Base-by-base conservation (phyloP, 2,113 vertebrate genomes). In the Rynchops niger region DNA sequence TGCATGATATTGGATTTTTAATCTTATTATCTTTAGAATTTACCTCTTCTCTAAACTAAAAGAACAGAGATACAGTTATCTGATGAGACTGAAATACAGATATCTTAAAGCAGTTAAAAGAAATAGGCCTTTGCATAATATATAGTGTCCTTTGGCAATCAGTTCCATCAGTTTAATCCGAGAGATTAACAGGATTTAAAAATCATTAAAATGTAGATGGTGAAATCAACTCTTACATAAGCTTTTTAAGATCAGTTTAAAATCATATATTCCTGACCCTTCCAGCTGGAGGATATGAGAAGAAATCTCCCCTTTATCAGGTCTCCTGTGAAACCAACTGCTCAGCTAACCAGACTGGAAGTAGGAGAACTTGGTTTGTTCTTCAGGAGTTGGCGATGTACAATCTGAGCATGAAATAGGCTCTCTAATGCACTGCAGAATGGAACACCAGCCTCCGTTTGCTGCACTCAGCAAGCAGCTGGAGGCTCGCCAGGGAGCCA, bases 401-500 rank as follows among this genome's bases (percentile, higher is more conserved):
- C 70, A 53, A 32, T 25, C 62, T 62, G 77, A 65, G 61, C 7
- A n/a, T 63, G 92, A 62, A 93, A 78, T 29, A 50, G 74, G 38
- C 67, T 86, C 63, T 83, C 22, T 32, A 40, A 70, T 5, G 14
- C 18, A 9, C 61, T 47, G 87, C 72, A 85, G 72, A 85, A 32
- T 30, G 23, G 86, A 87, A 55, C 88, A 78, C 19, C 86, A 69
- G 72, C 91, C 66, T 93, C 73, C n/a, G 23, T 63, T 92, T 82
- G 93, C 92, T 92, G 34, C 42, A 14, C 87, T 86, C 90, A 89
- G 82, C 83, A 93, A 86, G 92, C 93, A 96, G 76, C 93, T 91
- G 96, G 93, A 94, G 92, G 94, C 77, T 87, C 89, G 92, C 87
- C 69, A 55, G 65, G 92, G 67, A 71, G 91, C 84, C 93, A 93